These are phyloP conservation scores for Hyperoodon ampullatus DNA, from an alignment of 2,113 vertebrate species.

Conservation along the genomic window DNA sequence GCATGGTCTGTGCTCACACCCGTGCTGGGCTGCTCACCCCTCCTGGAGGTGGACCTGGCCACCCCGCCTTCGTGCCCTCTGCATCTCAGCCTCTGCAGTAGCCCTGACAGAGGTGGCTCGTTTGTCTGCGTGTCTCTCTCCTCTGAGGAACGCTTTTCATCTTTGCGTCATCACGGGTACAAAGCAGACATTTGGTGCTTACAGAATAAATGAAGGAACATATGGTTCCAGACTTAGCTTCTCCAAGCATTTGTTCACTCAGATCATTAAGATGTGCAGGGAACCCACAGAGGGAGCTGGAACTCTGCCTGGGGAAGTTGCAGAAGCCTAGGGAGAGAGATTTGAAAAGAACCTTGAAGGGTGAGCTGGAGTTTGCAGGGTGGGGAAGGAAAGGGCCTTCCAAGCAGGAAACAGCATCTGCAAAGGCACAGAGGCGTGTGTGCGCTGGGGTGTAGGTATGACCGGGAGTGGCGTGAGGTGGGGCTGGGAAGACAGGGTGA, in stretches of 20 bases:
- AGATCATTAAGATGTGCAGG: background rate
- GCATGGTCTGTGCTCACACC: too few relatives aligned
- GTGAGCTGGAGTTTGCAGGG: background rate
- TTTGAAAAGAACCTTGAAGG: background rate
- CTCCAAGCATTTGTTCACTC: background rate
- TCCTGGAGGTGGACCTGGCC: background rate
- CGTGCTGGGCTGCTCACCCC: rapidly evolving
- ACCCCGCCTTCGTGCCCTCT: background rate
- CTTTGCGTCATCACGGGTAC: background rate
- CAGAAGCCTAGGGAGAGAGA: background rate
- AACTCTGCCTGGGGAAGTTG: background rate
- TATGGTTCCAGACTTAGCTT: background rate
- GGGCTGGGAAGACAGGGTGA: background rate
- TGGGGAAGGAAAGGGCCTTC: background rate
- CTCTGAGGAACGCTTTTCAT: background rate
- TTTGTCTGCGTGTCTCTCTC: background rate
- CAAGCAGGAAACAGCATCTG: background rate
- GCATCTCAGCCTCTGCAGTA: background rate
- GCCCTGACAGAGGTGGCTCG: background rate
- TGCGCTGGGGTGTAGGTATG: background rate
- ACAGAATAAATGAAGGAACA: background rate
- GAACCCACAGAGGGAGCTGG: background rate
- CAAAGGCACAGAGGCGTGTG: background rate
- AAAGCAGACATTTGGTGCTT: background rate
- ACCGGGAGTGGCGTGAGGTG: background rate